Evolutionary conservation across 2,797 vertebrate species (phyloP), one percentile per base, ranked within the genome.

Genomic region (Dryobates pubescens): DNA sequence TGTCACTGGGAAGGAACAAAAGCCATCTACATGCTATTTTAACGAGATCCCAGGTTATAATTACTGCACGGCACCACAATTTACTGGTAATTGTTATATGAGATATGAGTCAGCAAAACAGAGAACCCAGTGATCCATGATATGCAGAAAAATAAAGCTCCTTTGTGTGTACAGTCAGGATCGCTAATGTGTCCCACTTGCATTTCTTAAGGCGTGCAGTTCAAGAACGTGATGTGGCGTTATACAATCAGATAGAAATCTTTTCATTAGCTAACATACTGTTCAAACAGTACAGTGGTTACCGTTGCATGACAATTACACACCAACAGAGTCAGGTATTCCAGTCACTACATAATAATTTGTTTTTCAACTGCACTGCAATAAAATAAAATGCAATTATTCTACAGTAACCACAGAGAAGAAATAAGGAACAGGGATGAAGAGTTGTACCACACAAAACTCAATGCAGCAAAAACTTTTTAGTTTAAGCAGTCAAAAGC

Each of bases 81-180:
- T 94, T 89, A 90, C 12, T 61, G 70, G 41, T 91, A 87, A 91
- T 85, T 89, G 78, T 51, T 77, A 49, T 72, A 78, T 17, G 59
- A 85, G 62, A 92, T 64, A 61, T 15, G 26, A 95, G 30, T 89
- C 88, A 89, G 89, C 76, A 94, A 94, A 95, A 86, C 24, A 89
- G n/a, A 93, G 56, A 93, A 91, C 30, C 30, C 79, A 93, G 38
- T 45, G 58, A 89, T 84, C 68, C 90, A 80, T 38, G 29, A 61
- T 13, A 92, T 36, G 79, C 72, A 90, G 78, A 93, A 91, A 96
- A 92, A 95, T 76, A 94, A 95, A 93, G 73, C 73, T 30, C 19
- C 26, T 90, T 91, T 93, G n/a, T 93, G 30, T 47, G 8, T 67
- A 86, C n/a, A 71, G 27, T 82, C 56, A 65, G 67, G 70, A 93